Evolutionary conservation across 2,113 vertebrate genomes (phyloP), one percentile per base, ranked within the genome.

Genomic region (Penelope pileata): DNA sequence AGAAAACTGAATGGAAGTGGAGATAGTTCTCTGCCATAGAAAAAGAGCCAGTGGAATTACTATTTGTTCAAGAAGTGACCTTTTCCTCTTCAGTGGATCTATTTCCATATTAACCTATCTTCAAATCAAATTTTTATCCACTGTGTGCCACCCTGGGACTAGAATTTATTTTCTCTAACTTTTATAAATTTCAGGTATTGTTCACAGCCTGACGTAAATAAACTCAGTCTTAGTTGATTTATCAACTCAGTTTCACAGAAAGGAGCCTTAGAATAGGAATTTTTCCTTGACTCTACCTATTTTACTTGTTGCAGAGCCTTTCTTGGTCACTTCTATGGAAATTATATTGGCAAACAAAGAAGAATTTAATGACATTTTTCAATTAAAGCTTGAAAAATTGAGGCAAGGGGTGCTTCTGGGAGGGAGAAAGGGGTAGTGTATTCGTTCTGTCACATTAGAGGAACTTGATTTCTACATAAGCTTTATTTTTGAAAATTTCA

Each of bases 381-480:
- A 81, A 80, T 38, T 66, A 70, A 88, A 54, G 3, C 86, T 47
- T 88, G 21, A 93, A 83, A 95, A 94, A 56, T 5, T 4, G n/a
- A 56, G 30, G 2, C 2, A 9, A 5, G 14, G 14, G 38, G 32
- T 64, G n/a, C 9, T 90, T 91, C 70, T 94, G 74, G 45, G 42
- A 83, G 27, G 51, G 23, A 1, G 4, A 92, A 87, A 42, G 27
- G 66, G 86, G 27, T 43, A 17, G 4, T 79, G 4, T 38, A 79
- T 86, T 90, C 76, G 22, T 93, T 91, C 51, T 78, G n/a, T 47
- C 30, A 12, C 32, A 77, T 59, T 59, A 43, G 70, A 94, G n/a
- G 53, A 89, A 66, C 77, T 77, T 85, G 40, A 56, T 90, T 87
- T 92, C 60, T 84, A 92, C 51, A 92, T 56, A 84, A 87, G 75